These are phyloP conservation scores for Dorcus hopei DNA, from an alignment of 2,888 invertebrate genomes.

Conservation along the genomic window DNA sequence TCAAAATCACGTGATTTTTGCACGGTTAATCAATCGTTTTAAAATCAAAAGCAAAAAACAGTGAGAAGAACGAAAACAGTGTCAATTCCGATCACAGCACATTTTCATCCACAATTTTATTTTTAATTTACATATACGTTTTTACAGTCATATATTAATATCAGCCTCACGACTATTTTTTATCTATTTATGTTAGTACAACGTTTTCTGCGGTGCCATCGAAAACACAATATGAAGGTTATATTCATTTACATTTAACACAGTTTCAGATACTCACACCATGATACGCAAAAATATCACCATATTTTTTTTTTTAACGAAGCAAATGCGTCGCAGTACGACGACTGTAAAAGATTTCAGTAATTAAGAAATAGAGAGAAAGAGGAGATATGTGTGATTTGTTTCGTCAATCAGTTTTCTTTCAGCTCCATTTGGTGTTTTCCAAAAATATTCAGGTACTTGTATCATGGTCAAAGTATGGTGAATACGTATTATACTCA, in stretches of 20 bases:
- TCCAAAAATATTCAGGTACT: background rate
- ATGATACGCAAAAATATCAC: background rate
- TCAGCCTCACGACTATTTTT: conserved; percentile 39
- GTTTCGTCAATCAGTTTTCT: conserved; percentile 5
- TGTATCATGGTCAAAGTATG: background rate
- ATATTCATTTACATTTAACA: conserved; percentile 27
- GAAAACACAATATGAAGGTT: conserved; percentile 29
- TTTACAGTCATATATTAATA: conserved; percentile 39
- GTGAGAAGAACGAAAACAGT: background rate
- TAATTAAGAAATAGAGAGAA: background rate
- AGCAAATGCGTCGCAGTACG: background rate
- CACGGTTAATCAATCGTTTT: background rate
- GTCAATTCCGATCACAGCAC: background rate
- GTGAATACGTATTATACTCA: conserved; percentile 33
- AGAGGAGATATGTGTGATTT: background rate
- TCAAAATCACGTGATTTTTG: too few relatives aligned
- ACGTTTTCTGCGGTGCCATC: conserved; percentile 37
- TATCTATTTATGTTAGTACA: conserved; percentile 27
- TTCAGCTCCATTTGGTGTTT: background rate
- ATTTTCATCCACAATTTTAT: conserved; percentile 18
- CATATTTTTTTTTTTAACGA: conserved; percentile 1
- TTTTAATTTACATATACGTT: conserved; percentile 40
- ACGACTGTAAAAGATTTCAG: background rate
- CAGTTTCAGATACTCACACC: conserved; percentile 14
- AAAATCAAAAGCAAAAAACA: background rate